Evolutionary conservation across 2,113 vertebrate species (phyloP).

Genomic region (Muscicapa adusta): DNA sequence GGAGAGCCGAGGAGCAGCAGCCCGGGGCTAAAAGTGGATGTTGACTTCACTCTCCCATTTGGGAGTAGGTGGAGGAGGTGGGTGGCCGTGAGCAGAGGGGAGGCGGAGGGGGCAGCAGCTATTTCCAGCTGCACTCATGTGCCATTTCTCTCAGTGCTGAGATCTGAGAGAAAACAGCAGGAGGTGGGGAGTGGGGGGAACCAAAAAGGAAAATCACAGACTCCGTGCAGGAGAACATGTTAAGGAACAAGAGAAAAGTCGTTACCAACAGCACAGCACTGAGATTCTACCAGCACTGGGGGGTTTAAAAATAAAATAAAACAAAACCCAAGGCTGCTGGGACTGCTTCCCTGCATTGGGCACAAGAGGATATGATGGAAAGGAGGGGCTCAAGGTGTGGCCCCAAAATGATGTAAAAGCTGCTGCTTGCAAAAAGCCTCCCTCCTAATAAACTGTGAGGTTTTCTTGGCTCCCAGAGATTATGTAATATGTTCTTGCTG

Average conservation of each 20-base stretch:
- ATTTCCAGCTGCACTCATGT: constrained; percentile 58
- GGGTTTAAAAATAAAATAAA: not conserved
- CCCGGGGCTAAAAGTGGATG: constrained; percentile 45
- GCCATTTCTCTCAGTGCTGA: not conserved
- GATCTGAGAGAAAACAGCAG: constrained; percentile 24
- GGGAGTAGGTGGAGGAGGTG: constrained; percentile 51
- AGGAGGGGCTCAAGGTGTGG: not conserved
- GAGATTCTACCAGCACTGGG: not conserved
- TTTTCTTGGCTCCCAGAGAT: constrained; percentile 9
- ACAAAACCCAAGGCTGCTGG: not conserved
- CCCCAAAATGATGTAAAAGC: not conserved
- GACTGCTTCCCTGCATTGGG: not conserved
- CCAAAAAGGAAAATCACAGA: not conserved
- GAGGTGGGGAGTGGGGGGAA: constrained; percentile 9
- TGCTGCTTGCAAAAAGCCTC: not conserved
- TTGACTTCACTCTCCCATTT: constrained; percentile 57
- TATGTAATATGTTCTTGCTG: constrained; percentile 56
- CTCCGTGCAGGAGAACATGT: not conserved
- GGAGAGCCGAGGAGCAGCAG: not conserved
- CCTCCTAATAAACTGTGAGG: not conserved
- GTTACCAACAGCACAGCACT: not conserved
- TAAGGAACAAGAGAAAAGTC: not conserved
- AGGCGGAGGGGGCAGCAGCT: constrained; percentile 40
- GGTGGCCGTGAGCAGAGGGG: constrained; percentile 29
- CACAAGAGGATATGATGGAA: rapidly evolving